These are phyloP conservation scores for Oryzias dopingdopingensis DNA, from an alignment of 2,797 vertebrate genomes.

Conservation along the genomic window DNA sequence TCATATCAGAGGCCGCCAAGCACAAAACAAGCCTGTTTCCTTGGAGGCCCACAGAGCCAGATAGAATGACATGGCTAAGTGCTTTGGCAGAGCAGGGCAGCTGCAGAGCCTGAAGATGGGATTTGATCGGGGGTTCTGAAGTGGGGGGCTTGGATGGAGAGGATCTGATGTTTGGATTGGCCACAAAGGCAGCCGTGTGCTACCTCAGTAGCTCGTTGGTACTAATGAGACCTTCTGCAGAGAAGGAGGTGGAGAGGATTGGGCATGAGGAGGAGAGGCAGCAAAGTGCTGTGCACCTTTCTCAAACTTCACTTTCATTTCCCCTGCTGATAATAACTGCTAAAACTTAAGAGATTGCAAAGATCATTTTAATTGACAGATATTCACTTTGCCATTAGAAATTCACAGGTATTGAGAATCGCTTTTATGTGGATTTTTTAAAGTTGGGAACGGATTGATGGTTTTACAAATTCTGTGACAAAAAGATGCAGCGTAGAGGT, in stretches of 20 bases:
- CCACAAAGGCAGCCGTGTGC: slow-evolving; percentile 80
- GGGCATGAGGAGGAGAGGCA: slow-evolving; percentile 50
- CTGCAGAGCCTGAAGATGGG: slow-evolving; percentile 83
- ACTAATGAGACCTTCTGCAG: slow-evolving; percentile 78
- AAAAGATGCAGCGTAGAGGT: no score
- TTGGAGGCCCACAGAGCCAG: slow-evolving; percentile 76
- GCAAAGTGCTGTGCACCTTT: slow-evolving; percentile 56
- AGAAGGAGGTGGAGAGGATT: slow-evolving; percentile 60
- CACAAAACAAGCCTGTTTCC: slow-evolving; percentile 84
- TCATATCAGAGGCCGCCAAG: slow-evolving; percentile 79
- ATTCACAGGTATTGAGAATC: slow-evolving; percentile 40
- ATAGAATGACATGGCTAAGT: slow-evolving; percentile 84
- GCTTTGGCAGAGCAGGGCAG: slow-evolving; percentile 81
- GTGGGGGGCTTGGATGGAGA: slow-evolving; percentile 75
- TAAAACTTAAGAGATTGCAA: slow-evolving; percentile 48
- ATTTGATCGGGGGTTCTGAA: slow-evolving; percentile 75
- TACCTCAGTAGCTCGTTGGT: slow-evolving; percentile 68
- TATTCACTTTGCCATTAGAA: slow-evolving; percentile 8
- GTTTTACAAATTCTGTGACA: neutral
- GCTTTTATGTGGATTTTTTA: slow-evolving; percentile 1
- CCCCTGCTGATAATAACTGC: slow-evolving; percentile 45
- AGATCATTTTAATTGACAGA: slow-evolving; percentile 25
- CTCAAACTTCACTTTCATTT: slow-evolving; percentile 62
- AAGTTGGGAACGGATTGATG: no score
- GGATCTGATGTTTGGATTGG: slow-evolving; percentile 81